Percentiles rank a stretch among this genome's conserved stretches.
Evolutionary conservation across 2,888 invertebrate species (phyloP).

Genomic region (Cyaniris semiargus): DNA sequence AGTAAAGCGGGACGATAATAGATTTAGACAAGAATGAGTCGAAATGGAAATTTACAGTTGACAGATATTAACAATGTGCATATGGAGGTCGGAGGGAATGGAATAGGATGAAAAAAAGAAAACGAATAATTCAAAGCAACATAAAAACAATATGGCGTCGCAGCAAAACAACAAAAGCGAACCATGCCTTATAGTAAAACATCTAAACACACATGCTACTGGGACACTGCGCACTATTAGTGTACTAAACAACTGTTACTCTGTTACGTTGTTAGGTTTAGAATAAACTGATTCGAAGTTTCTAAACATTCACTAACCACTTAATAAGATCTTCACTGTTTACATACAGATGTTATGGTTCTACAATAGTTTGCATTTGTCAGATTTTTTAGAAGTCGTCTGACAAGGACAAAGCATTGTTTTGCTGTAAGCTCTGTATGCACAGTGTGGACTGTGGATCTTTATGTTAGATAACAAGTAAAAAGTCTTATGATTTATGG

Average conservation of each 20-base stretch:
- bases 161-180: conserved; percentile 71
- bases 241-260: conserved; percentile 24
- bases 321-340: too few relatives aligned
- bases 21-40: background rate
- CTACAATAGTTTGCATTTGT: too few relatives aligned
- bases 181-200: conserved; percentile 44
- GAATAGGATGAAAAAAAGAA: conserved; percentile 53
- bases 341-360: too few relatives aligned
- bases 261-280: conserved; percentile 9
- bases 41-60: background rate
- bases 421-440: too few relatives aligned
- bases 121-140: conserved; percentile 73
- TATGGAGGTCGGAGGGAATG: conserved; percentile 43
- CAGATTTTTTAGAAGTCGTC: too few relatives aligned
- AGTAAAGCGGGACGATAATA: background rate
- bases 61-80: conserved; percentile 8
- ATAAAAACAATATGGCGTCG: conserved; percentile 66
- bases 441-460: too few relatives aligned
- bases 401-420: too few relatives aligned
- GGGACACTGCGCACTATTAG: conserved; percentile 38
- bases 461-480: too few relatives aligned
- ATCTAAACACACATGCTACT: conserved; percentile 24
- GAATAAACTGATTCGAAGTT: conserved; percentile 12
- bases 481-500: too few relatives aligned
- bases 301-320: too few relatives aligned